Percentiles rank a stretch among this genome's conserved stretches.
phyloP scores from a whole-genome alignment of 2,797 vertebrate species.

The Pantherophis alleghaniensis region DNA sequence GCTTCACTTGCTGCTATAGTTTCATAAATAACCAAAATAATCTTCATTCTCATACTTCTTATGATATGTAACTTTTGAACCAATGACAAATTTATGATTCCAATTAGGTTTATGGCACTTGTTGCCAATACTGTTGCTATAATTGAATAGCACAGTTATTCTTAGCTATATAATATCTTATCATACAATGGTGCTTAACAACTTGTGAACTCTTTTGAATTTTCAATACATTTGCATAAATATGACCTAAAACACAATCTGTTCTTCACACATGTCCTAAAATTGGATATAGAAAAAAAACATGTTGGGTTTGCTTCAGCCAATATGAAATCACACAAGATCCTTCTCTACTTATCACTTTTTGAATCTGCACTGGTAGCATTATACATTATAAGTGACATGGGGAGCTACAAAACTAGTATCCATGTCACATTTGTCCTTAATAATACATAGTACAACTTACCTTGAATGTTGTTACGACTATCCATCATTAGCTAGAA shows the following conservation, averaged over 20 bases:
- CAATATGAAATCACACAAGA: neutral
- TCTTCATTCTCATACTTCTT: neutral
- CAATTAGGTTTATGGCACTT: neutral
- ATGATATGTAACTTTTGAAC: neutral
- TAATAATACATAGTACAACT: neutral
- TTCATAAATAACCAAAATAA: neutral
- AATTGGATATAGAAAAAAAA: neutral
- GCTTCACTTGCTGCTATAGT: neutral
- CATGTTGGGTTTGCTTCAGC: neutral
- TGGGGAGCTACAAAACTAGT: neutral
- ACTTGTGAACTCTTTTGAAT: neutral
- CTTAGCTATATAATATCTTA: neutral
- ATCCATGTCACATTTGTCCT: neutral
- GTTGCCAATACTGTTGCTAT: neutral
- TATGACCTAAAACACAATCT: neutral
- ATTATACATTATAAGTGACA: neutral
- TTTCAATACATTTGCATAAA: neutral
- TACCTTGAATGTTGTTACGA: neutral
- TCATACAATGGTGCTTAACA: neutral
- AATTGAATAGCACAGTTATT: neutral
- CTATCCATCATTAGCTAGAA: neutral
- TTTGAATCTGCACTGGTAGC: neutral
- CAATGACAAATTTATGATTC: neutral
- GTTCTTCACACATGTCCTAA: neutral
- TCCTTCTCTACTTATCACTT: neutral